phyloP scores from a whole-genome alignment of 2,888 invertebrate genomes.

The Acleris sparsana region DNA sequence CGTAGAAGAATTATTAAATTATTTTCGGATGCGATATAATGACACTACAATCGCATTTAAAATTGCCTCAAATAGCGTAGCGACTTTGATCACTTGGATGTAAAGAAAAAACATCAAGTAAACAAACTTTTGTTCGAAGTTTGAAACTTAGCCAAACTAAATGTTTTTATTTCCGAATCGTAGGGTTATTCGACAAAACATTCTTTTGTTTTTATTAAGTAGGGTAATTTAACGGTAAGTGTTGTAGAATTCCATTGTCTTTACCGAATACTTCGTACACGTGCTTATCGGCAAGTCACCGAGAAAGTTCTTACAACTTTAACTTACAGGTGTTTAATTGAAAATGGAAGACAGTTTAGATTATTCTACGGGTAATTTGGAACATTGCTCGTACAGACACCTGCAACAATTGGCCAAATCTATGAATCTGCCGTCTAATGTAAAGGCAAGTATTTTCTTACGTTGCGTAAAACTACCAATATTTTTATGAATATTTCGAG shows the following conservation, averaged over 20 bases:
- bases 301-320: slow-evolving; percentile 2
- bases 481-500: too few relatives aligned
- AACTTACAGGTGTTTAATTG: slow-evolving; percentile 15
- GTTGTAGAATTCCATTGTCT: slow-evolving; percentile 7
- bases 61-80: slow-evolving; percentile 9
- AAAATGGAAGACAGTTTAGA: slow-evolving; percentile 44
- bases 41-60: not conserved
- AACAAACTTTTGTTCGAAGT: slow-evolving; percentile 20
- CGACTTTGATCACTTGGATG: not conserved
- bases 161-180: slow-evolving; percentile 14
- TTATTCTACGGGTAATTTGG: slow-evolving; percentile 46
- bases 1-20: too few relatives aligned
- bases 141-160: slow-evolving; percentile 10
- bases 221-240: slow-evolving; percentile 25
- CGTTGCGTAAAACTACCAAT: not conserved
- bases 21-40: too few relatives aligned
- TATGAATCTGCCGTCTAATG: slow-evolving; percentile 65
- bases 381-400: slow-evolving; percentile 58
- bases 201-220: slow-evolving; percentile 17
- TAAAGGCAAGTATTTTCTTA: slow-evolving; percentile 57
- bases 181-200: slow-evolving; percentile 24
- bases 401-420: slow-evolving; percentile 67
- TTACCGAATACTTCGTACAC: slow-evolving; percentile 34
- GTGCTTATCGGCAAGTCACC: slow-evolving; percentile 36
- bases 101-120: slow-evolving; percentile 10